These are phyloP conservation scores for Ectemnius continuus DNA, from an alignment of 2,888 invertebrate species.

Conservation along the genomic window DNA sequence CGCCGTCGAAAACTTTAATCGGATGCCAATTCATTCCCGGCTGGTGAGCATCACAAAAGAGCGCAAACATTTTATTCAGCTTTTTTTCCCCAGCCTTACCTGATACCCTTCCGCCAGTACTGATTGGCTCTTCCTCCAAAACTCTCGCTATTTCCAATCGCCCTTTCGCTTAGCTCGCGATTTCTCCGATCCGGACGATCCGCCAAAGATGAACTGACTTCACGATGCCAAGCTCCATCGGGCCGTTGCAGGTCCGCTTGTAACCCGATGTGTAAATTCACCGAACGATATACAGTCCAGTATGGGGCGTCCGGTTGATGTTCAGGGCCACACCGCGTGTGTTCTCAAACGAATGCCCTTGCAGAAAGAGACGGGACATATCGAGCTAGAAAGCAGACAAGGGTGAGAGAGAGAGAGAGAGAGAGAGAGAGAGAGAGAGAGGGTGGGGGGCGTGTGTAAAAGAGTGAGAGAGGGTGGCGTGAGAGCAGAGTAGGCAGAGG, in stretches of 20 bases:
- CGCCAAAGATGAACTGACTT: constrained; percentile 32
- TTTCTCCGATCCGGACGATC: constrained; percentile 14
- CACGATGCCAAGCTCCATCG: constrained; percentile 17
- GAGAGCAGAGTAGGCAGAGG: constrained; percentile 39
- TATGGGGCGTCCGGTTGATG: constrained; percentile 14
- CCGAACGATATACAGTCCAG: constrained; percentile 26
- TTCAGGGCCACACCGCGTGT: constrained; percentile 36
- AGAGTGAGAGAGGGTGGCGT: constrained; percentile 21
- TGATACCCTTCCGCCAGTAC: not conserved
- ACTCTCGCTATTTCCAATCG: not conserved
- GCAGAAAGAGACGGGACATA: constrained; percentile 31
- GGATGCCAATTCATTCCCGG: too few relatives aligned
- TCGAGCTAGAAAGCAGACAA: constrained; percentile 35
- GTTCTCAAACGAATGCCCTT: constrained; percentile 51
- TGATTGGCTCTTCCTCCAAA: not conserved
- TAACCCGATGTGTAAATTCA: constrained; percentile 50
- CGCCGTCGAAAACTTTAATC: too few relatives aligned
- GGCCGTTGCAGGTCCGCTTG: constrained; percentile 11
- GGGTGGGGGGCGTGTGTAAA: too few relatives aligned
- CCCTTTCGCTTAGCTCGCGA: not conserved
- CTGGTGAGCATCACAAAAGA: too few relatives aligned
- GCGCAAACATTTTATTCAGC: too few relatives aligned
- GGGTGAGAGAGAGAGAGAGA: constrained; percentile 6
- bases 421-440: constrained; percentile 22
- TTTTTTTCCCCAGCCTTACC: too few relatives aligned